These are phyloP conservation scores for Mastacembelus armatus DNA, from an alignment of 2,797 vertebrate species.

Conservation along the genomic window DNA sequence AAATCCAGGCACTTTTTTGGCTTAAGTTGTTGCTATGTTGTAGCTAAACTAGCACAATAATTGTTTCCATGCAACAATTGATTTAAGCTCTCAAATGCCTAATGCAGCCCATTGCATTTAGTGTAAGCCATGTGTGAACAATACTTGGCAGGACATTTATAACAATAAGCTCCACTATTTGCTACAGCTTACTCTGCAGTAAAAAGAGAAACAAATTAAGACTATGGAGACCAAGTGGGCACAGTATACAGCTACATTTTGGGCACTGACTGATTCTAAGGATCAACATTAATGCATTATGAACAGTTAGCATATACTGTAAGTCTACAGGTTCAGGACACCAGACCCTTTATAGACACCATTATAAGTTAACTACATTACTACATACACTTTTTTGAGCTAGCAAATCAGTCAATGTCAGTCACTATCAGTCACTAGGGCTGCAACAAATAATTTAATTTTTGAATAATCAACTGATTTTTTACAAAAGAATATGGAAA, in stretches of 20 bases:
- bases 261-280: not conserved
- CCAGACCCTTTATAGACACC: too few relatives aligned
- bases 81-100: slow-evolving; percentile 1
- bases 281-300: not conserved
- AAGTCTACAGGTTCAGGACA: not conserved
- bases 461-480: too few relatives aligned
- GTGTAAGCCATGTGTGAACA: slow-evolving; percentile 14
- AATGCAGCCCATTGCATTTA: slow-evolving; percentile 10
- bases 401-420: too few relatives aligned
- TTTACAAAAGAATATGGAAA: too few relatives aligned
- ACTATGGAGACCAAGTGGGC: not conserved
- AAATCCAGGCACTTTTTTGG: slow-evolving; percentile 25
- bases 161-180: slow-evolving; percentile 11
- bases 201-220: slow-evolving; percentile 8
- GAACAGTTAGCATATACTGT: not conserved
- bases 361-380: too few relatives aligned
- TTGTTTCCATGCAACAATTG: slow-evolving; percentile 21
- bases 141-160: not conserved
- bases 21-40: slow-evolving; percentile 18
- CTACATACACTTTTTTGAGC: too few relatives aligned
- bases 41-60: slow-evolving; percentile 4
- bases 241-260: not conserved
- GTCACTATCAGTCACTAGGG: too few relatives aligned
- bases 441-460: too few relatives aligned
- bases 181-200: not conserved